Evolutionary conservation across 37 sponge, comb jelly and placozoan species (phyloP), one percentile per base, ranked within the genome.

Genomic region (Ephydatia muelleri): DNA sequence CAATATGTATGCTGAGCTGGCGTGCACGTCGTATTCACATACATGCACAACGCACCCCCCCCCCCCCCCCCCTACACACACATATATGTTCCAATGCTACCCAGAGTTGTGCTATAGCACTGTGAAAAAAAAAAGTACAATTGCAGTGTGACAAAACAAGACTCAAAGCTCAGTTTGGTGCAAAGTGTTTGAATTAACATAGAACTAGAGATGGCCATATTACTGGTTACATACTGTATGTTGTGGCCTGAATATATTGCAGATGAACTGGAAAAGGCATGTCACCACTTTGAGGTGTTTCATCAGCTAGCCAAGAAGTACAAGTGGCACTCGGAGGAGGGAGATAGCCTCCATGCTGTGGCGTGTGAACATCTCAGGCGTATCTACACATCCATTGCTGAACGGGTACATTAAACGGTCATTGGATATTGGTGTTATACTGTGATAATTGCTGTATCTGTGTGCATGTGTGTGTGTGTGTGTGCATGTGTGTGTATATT

Each of bases 381-480:
- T 72, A 70, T 95, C 3, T 95, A 95, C 81, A 95, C 96, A 30
- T 82, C 43, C 28, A 78, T 95, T 39, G 96, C 94, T 43, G 93
- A 90, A 36, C 35, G 90, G 82, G 93, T 93, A 34, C 33, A 49
- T 37, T 38, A 32, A 13, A 8, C 29, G 5, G 40, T 16, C 23
- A 39, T 30, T 38, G n/a, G 37, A 72, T 27, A 6, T 37, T 75
- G 21, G 29, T 69, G 65, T 33, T 25, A 25, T 28, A 11, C 26
- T 27, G 27, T 79, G 9, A 57, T n/a, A n/a, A n/a, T n/a, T n/a
- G n/a, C n/a, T n/a, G n/a, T n/a, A 29, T 31, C 40, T 65, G 37
- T 78, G 47, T 33, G 28, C 70, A 35, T 85, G 68, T 80, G 70
- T 80, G 80, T 79, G 80, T 79, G 80, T 79, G 80, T 79, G 80